These are phyloP conservation scores for Oscheius sp. DNA, from an alignment of 1,140 invertebrate species.

Conservation along the genomic window DNA sequence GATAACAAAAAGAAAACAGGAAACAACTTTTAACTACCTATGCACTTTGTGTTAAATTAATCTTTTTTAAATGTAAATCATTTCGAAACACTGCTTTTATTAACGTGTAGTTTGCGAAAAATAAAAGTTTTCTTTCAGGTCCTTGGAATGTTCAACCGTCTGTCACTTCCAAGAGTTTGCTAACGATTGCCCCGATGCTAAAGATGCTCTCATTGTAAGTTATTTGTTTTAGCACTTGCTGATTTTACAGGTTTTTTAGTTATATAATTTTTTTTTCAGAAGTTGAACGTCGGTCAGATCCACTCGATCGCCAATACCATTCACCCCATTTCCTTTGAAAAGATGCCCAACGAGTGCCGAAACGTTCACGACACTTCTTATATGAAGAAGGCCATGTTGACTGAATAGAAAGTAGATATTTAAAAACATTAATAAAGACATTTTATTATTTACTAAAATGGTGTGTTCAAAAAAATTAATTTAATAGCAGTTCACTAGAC, in stretches of 20 bases:
- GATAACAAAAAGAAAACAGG: too few relatives aligned
- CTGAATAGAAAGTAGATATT: background rate
- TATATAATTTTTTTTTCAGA: conserved; percentile 9
- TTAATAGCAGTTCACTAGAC: too few relatives aligned
- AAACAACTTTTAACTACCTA: too few relatives aligned
- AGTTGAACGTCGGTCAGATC: conserved; percentile 34
- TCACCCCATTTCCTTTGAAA: conserved; percentile 22
- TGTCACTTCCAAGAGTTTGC: conserved; percentile 53
- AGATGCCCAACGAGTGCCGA: conserved; percentile 25
- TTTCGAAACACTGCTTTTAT: too few relatives aligned
- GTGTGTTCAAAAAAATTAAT: too few relatives aligned
- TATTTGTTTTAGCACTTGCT: too few relatives aligned
- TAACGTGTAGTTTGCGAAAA: too few relatives aligned
- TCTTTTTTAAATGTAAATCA: background rate
- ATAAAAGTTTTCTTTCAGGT: conserved; percentile 35
- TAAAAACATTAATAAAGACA: background rate
- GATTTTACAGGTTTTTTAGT: too few relatives aligned
- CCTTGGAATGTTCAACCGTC: conserved; percentile 51
- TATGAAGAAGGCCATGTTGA: conserved; percentile 25
- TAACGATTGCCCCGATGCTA: conserved; percentile 44
- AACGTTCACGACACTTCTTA: conserved; percentile 30
- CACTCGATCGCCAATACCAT: conserved; percentile 27
- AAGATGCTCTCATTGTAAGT: conserved; percentile 48
- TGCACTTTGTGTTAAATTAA: background rate
- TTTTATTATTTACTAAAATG: background rate